phyloP scores from a whole-genome alignment of 2,113 vertebrate genomes.

The Melanerpes formicivorus region DNA sequence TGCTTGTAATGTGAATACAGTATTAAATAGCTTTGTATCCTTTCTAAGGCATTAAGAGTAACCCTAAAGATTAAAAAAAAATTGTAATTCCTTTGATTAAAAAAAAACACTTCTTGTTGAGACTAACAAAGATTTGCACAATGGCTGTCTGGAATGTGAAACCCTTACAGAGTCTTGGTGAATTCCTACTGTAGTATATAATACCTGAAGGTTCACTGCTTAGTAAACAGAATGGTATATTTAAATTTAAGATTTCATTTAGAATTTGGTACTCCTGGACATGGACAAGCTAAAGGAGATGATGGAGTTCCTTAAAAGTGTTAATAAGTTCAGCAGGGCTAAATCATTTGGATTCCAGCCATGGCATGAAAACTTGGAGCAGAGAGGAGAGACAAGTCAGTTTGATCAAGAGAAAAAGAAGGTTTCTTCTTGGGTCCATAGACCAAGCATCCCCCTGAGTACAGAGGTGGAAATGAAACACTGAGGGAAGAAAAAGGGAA shows the following conservation, averaged over 20 bases:
- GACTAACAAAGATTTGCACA: conserved; percentile 27
- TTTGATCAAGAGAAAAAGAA: not conserved
- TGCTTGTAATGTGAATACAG: conserved; percentile 26
- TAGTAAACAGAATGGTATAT: conserved; percentile 46
- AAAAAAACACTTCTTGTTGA: not conserved
- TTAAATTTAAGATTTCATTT: conserved; percentile 55
- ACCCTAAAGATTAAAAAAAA: conserved; percentile 53
- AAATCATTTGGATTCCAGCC: conserved; percentile 28
- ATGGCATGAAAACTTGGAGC: not conserved
- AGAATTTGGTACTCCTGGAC: conserved; percentile 12
- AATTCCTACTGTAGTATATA: conserved; percentile 43
- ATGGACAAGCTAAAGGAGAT: conserved; percentile 4
- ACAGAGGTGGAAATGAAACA: not conserved
- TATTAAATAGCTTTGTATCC: conserved; percentile 35
- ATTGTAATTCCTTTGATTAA: conserved; percentile 53
- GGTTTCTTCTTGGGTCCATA: not conserved
- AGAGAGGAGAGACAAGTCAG: not conserved
- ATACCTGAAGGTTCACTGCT: conserved; percentile 45
- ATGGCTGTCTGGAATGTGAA: conserved; percentile 54
- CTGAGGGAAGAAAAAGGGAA: not conserved
- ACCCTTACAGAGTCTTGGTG: not conserved
- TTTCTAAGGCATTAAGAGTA: conserved; percentile 35
- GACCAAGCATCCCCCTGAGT: not conserved
- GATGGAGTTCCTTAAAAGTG: conserved; percentile 15
- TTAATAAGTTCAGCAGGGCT: not conserved